Percentiles rank a stretch among this genome's conserved stretches.
Conservation (phyloP, 92 coral and sea anemone genomes). For the Epizoanthus stellaris region DNA sequence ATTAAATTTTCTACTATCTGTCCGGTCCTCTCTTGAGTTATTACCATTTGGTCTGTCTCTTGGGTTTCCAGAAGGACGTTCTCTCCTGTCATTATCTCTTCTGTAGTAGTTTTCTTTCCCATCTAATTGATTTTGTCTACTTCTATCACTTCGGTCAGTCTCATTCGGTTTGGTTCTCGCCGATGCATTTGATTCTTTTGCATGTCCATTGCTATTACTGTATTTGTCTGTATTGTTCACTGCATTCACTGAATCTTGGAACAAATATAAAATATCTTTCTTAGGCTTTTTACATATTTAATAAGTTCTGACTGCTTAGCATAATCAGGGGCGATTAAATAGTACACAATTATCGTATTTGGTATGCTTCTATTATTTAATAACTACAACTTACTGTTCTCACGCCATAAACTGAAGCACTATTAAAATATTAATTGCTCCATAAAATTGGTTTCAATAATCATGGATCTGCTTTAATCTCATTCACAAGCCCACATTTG, state of each 20-base stretch:
- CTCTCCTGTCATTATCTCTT: slow-evolving; percentile 24
- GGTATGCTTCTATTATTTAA: no score
- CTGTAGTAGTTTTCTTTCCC: slow-evolving; percentile 27
- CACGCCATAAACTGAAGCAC: no score
- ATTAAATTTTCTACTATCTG: slow-evolving; percentile 41
- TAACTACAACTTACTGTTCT: no score
- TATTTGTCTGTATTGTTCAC: neutral
- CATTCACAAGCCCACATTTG: no score
- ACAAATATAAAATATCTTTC: neutral
- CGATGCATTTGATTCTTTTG: slow-evolving; percentile 32
- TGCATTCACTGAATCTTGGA: slow-evolving; percentile 10
- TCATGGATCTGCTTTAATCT: no score
- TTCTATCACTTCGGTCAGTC: slow-evolving; percentile 31
- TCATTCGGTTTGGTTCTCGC: slow-evolving; percentile 47
- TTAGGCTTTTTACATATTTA: no score
- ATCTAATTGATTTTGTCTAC: slow-evolving; percentile 33
- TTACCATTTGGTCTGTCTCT: slow-evolving; percentile 16
- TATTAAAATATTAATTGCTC: no score
- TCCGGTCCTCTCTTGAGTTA: slow-evolving; percentile 6
- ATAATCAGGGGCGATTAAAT: no score
- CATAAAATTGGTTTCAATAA: no score
- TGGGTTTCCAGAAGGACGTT: slow-evolving; percentile 2
- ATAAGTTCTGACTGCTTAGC: no score
- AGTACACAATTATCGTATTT: no score
- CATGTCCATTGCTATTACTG: slow-evolving; percentile 18